Evolutionary conservation across 2,113 vertebrate genomes (phyloP), one percentile per base, ranked within the genome.

Genomic region (Saguinus midas): DNA sequence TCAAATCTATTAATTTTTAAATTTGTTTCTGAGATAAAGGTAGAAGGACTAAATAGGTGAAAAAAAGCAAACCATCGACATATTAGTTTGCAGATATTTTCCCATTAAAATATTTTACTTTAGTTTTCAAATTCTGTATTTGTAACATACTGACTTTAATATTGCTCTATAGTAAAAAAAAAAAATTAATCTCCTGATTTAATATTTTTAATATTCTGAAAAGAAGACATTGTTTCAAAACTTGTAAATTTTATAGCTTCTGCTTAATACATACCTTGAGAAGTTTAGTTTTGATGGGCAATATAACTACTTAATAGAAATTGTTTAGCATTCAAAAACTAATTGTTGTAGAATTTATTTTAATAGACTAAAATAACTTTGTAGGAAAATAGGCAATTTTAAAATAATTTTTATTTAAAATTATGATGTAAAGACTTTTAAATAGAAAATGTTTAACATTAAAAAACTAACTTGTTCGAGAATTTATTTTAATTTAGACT

Each of bases 121-220:
- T 35, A 79, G 76, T 79, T 78, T 95, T 84, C 52, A 93, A 96
- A 73, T 78, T 80, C 2, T 87, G 12, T 57, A 48, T 94, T 87
- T 92, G 40, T 37, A 96, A 70, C 32, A 79, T 57, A 80, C 1
- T 96, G 20, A 84, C 83, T 78, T 96, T 86, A 76, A 73, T 81
- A 55, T 61, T 96, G 13, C 2, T 68, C 10, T 52, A 1, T 75
- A 48, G n/a, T 83, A 20, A 86, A 78, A 73, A 55, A 55, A 45
- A 35, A 35, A 18, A 13, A 16, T 48, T 73, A 25, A 25, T 35
- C 3, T 78, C 17, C 16, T 10, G 45, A 50, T 78, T 90, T 14
- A 57, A 1, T 75, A 4, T 81, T 82, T 87, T 55, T 27, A 50
- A 25, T 89, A n/a, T 94, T 83, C 43, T 86, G n/a, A 57, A 76